Evolutionary conservation across 2,888 invertebrate genomes (phyloP).

Genomic region (Cephus runcator): DNA sequence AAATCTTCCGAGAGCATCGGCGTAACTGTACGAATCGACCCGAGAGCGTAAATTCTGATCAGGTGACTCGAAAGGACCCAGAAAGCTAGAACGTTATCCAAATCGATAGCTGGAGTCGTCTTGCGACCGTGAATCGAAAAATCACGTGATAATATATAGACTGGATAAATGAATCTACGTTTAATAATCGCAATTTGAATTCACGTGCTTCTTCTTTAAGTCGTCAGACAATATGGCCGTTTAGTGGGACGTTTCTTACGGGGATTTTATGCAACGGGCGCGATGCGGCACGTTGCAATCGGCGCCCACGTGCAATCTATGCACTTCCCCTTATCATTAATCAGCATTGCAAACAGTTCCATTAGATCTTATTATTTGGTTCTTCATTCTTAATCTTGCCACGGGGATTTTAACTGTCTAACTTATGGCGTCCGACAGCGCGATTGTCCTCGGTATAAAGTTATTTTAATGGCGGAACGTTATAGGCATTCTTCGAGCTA

Average conservation of each 20-base stretch:
- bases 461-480: too few relatives aligned
- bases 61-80: too few relatives aligned
- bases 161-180: too few relatives aligned
- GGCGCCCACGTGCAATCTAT: conserved; percentile 35
- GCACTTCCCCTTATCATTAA: conserved; percentile 37
- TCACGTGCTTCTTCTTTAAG: neutral
- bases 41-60: too few relatives aligned
- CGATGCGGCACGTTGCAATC: neutral
- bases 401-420: conserved; percentile 27
- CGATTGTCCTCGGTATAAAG: conserved; percentile 2
- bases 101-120: too few relatives aligned
- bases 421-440: conserved; percentile 39
- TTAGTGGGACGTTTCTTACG: neutral
- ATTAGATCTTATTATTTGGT: conserved; percentile 30
- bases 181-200: neutral
- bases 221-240: too few relatives aligned
- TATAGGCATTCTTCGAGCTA: neutral
- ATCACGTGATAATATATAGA: too few relatives aligned
- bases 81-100: too few relatives aligned
- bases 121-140: too few relatives aligned
- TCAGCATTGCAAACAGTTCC: conserved; percentile 44
- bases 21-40: too few relatives aligned
- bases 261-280: neutral
- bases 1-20: too few relatives aligned
- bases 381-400: conserved; percentile 8